These are phyloP conservation scores for Leptinotarsa rubiginosa DNA, from an alignment of 2,888 invertebrate genomes.

Conservation along the genomic window DNA sequence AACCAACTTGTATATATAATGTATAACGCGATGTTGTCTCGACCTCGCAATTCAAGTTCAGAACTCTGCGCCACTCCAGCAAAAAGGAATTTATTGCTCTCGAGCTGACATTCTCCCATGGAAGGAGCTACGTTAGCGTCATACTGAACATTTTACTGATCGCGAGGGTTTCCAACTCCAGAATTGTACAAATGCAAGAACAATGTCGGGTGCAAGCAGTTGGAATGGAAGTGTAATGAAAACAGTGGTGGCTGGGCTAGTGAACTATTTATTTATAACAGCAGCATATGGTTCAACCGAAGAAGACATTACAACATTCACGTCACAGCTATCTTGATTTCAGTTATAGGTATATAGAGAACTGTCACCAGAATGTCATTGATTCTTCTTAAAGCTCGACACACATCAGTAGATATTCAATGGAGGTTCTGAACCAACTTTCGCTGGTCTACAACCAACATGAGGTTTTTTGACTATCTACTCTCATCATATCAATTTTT, in stretches of 20 bases:
- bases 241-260: not conserved
- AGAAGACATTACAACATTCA: no score
- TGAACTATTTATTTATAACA: no score
- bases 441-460: no score
- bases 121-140: conserved; percentile 14
- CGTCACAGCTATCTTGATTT: no score
- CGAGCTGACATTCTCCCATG: conserved; percentile 23
- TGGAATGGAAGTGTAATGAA: not conserved
- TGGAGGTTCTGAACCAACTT: no score
- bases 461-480: no score
- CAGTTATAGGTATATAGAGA: no score
- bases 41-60: conserved; percentile 31
- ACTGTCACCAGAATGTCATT: no score
- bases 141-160: conserved; percentile 16
- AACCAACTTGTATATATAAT: conserved; percentile 13
- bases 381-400: no score
- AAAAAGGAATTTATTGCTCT: conserved; percentile 32
- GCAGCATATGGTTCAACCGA: no score
- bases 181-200: conserved; percentile 12
- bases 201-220: conserved; percentile 11
- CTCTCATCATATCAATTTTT: no score
- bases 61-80: conserved; percentile 27
- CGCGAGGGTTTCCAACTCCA: not conserved
- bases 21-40: conserved; percentile 26
- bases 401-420: no score